Evolutionary conservation across 2,113 vertebrate species (phyloP), one percentile per base, ranked within the genome.

Genomic region (Accipiter virgatus): DNA sequence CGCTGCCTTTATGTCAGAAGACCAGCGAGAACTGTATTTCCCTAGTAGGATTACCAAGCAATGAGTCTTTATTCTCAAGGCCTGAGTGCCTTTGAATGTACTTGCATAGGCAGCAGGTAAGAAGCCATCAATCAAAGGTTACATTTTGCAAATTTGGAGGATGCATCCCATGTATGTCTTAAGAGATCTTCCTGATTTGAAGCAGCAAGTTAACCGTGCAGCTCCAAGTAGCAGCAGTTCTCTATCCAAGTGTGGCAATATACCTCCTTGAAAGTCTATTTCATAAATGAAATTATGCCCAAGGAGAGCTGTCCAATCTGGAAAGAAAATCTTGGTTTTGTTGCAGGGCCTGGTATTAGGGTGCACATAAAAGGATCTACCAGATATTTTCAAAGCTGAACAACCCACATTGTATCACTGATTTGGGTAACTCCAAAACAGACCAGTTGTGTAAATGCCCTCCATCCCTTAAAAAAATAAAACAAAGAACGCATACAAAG

Each of bases 401-500:
- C 53, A 88, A 81, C 9, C 7, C n/a, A 63, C 86, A 62, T 11
- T n/a, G 18, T 70, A 38, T 68, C 66, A 68, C 34, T 52, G 38
- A 73, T 66, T 80, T 85, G 73, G 45, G 25, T 72, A 89, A 62
- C 78, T 95, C 21, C 65, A 79, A 62, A 90, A 65, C 0, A 11
- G 43, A 36, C 16, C 21, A 81, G 25, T 20, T 84, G 45, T 73
- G 61, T 47, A 80, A 88, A 87, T 61, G 80, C 48, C 43, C 61
- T 45, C n/a, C 15, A 75, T 47, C 65, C 48, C 38, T 85, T 79
- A 72, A 88, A 65, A 81, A 90, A 87, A 53, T 23, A 66, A 56
- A 86, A 84, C 74, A 84, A 86, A 83, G 67, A 90, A 80, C 65
- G 87, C 80, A 95, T 19, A 71, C 36, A 84, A 95, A 89, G 91